Evolutionary conservation across 2,113 vertebrate genomes (phyloP), one percentile per base, ranked within the genome.

Genomic region (Gnathonemus echidnorhynchus): DNA sequence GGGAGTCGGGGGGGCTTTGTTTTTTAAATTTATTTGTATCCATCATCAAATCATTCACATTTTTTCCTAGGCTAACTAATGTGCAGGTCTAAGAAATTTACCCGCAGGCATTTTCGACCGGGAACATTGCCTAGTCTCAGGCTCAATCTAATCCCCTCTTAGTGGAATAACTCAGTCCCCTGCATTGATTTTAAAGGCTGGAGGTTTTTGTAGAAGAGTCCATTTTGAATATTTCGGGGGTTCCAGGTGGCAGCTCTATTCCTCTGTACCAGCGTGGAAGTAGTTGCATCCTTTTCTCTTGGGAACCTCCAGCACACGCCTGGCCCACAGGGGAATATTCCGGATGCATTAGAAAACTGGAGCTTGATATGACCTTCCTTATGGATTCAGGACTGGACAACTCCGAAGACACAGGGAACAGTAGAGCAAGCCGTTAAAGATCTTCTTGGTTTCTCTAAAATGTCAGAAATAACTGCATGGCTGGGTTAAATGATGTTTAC

Each of bases 281-380:
- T 27, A 2, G 19, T 15, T 56, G 83, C 21, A 86, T 74, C 84
- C 42, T 39, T 53, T 88, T 58, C 83, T 87, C n/a, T 86, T 58
- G 89, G 84, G 6, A 45, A 58, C 66, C 45, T 15, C 24, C 91
- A 93, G 89, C 42, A 4, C 31, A 24, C 66, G 49, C n/a, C 24
- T 39, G 83, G 62, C 53, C 89, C 91, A 91, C 70, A 87, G 24
- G 83, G n/a, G 46, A 80, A 31, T 24, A 45, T 62, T 48, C n/a
- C 0, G 24, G 24, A 49, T 88, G 45, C 58, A 74, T 88, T 48
- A 74, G 88, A 13, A 9, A 70, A 70, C 42, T 49, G n/a, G 66
- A 45, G 39, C 62, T 88, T 49, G 58, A 50, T 17, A 45, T 48
- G 45, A 19, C 62, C 88, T 31, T 27, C 19, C 42, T 88, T 74